phyloP scores from a whole-genome alignment of 2,888 invertebrate species.

The Epiblema foenella region DNA sequence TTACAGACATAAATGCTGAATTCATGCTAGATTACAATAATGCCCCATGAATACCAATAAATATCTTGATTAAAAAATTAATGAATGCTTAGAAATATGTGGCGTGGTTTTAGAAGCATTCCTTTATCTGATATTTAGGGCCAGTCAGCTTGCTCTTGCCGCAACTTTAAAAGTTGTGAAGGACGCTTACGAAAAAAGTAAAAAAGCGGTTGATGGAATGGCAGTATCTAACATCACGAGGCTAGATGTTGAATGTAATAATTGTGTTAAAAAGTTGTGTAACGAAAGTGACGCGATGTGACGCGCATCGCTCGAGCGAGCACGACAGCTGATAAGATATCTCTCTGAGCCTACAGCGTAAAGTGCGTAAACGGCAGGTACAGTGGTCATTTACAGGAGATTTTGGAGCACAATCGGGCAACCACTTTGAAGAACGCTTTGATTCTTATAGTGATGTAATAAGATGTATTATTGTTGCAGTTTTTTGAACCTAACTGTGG shows the following conservation, averaged over 20 bases:
- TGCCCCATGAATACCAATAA: no score
- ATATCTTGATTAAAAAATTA: no score
- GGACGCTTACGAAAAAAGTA: background rate
- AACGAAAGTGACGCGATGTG: slow-evolving; percentile 38
- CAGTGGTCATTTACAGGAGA: slow-evolving; percentile 12
- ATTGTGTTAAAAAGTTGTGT: slow-evolving; percentile 33
- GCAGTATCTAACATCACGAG: background rate
- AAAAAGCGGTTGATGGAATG: background rate
- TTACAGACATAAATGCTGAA: no score
- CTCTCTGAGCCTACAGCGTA: slow-evolving; percentile 28
- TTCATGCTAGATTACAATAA: no score
- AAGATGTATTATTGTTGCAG: background rate
- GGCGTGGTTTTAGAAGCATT: no score
- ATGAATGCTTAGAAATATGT: no score
- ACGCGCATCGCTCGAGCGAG: slow-evolving; percentile 25
- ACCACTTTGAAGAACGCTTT: background rate
- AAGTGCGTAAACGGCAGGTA: slow-evolving; percentile 38
- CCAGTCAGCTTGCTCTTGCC: no score
- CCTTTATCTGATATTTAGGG: background rate
- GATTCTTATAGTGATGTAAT: background rate
- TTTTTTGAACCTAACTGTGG: no score
- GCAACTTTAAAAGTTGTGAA: background rate
- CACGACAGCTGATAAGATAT: slow-evolving; percentile 37
- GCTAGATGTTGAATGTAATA: background rate
- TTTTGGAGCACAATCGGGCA: background rate